A percentile compares a stretch with the other conserved stretches of the same genome.
phyloP scores from a whole-genome alignment of 2,888 invertebrate genomes.

The Sclerodermus sp. region DNA sequence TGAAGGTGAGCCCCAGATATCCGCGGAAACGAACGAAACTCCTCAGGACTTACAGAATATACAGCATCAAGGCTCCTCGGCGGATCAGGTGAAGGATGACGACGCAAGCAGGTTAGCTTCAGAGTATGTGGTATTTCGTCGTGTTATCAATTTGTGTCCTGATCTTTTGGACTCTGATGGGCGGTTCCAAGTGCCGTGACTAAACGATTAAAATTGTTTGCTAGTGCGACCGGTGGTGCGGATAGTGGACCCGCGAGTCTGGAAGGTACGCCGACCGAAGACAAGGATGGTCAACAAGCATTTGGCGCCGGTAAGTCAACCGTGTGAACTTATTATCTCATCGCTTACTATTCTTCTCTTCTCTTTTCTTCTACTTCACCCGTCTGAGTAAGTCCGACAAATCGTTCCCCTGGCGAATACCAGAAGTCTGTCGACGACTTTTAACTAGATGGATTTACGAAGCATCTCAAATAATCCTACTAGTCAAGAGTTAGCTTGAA shows the following conservation, averaged over 20 bases:
- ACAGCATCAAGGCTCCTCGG: constrained; percentile 53
- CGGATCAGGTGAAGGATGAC: constrained; percentile 68
- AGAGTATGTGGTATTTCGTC: constrained; percentile 37
- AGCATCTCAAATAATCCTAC: constrained; percentile 22
- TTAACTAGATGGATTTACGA: no score
- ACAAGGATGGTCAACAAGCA: constrained; percentile 70
- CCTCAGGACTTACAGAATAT: constrained; percentile 39
- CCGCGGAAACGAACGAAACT: constrained; percentile 51
- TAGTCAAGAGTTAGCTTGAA: constrained; percentile 42
- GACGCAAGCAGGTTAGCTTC: constrained; percentile 70
- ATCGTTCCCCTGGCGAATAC: no score
- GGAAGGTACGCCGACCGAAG: constrained; percentile 77
- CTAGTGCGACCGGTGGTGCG: constrained; percentile 87
- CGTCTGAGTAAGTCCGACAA: no score
- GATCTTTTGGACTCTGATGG: constrained; percentile 4
- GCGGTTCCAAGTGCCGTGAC: no score
- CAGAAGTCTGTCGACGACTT: no score
- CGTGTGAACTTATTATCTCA: neutral
- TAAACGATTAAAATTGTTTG: constrained; percentile 17
- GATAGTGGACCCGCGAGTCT: constrained; percentile 83
- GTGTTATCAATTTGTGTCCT: no score
- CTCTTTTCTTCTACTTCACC: no score
- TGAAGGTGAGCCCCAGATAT: constrained; percentile 60
- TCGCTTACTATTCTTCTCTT: no score
- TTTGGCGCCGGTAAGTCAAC: constrained; percentile 71